Evolutionary conservation across 1,140 invertebrate species (phyloP).

Genomic region (Calephelis nemesis): DNA sequence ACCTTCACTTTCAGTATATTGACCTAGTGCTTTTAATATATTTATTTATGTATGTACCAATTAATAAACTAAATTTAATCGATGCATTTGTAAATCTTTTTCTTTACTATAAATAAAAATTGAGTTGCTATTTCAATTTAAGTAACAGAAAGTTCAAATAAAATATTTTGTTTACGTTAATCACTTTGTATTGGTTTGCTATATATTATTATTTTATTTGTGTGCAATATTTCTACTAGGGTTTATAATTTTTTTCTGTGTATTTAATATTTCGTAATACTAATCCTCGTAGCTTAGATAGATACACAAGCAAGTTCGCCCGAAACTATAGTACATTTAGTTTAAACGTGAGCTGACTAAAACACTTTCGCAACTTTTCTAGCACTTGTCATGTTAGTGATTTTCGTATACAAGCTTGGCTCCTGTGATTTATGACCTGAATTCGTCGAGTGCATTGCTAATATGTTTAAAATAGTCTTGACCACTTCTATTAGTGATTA

Average conservation of each 20-base stretch:
- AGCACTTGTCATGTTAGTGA: slow-evolving; percentile 55
- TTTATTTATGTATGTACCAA: too few relatives aligned
- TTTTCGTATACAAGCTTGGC: slow-evolving; percentile 45
- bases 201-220: not conserved
- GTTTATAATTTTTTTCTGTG: slow-evolving; percentile 5
- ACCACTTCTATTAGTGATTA: too few relatives aligned
- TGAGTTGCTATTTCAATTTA: too few relatives aligned
- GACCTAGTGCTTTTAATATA: too few relatives aligned
- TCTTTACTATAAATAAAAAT: too few relatives aligned
- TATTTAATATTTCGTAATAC: not conserved
- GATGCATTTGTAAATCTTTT: too few relatives aligned
- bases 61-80: too few relatives aligned
- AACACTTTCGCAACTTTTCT: slow-evolving; percentile 39
- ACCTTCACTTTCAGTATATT: too few relatives aligned
- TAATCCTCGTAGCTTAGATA: slow-evolving; percentile 23
- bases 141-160: too few relatives aligned
- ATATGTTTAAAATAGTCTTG: not conserved
- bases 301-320: slow-evolving; percentile 26
- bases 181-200: not conserved
- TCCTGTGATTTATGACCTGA: slow-evolving; percentile 45
- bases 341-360: slow-evolving; percentile 27
- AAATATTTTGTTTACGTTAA: too few relatives aligned
- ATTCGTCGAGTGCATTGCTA: slow-evolving; percentile 28
- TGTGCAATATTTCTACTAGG: not conserved
- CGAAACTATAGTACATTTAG: slow-evolving; percentile 22